Percentiles rank a stretch among this genome's conserved stretches.
These are phyloP conservation scores for Clarias magur DNA, from an alignment of 2,113 vertebrate genomes.

Conservation along the genomic window DNA sequence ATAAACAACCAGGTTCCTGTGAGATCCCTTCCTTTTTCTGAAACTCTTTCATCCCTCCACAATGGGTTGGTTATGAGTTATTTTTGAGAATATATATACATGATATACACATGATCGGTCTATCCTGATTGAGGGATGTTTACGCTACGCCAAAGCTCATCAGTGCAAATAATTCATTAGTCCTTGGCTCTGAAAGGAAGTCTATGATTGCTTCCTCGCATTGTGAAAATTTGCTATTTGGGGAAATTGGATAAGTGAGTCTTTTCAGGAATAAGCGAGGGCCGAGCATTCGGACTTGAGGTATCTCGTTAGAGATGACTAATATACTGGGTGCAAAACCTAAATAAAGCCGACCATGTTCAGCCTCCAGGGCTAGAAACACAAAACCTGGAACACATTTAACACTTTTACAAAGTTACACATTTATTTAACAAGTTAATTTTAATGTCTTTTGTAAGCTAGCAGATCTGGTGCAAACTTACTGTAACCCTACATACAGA, in stretches of 20 bases:
- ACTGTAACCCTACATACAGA: too few relatives aligned
- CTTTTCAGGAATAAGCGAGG: not conserved
- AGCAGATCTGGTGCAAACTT: too few relatives aligned
- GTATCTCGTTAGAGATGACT: not conserved
- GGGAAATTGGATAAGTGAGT: not conserved
- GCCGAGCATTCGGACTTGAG: not conserved
- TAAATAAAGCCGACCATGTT: too few relatives aligned
- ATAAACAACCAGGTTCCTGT: conserved; percentile 32
- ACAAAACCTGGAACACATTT: too few relatives aligned
- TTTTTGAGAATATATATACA: conserved; percentile 23
- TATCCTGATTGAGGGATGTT: conserved; percentile 2
- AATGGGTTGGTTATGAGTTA: not conserved
- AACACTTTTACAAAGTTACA: too few relatives aligned
- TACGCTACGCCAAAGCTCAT: not conserved
- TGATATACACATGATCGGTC: conserved; percentile 7
- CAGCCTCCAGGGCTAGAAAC: too few relatives aligned
- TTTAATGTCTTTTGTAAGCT: too few relatives aligned
- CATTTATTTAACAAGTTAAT: too few relatives aligned
- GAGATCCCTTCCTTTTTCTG: conserved; percentile 1
- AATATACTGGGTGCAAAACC: too few relatives aligned
- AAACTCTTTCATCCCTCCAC: not conserved
- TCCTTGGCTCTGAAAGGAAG: conserved; percentile 13
- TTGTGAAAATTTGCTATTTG: conserved; percentile 26
- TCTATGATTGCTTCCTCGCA: not conserved
- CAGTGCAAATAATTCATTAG: not conserved